Percentiles rank a stretch among this genome's conserved stretches.
Conservation (phyloP, 1,140 invertebrate genomes). For the Euwallacea similis region DNA sequence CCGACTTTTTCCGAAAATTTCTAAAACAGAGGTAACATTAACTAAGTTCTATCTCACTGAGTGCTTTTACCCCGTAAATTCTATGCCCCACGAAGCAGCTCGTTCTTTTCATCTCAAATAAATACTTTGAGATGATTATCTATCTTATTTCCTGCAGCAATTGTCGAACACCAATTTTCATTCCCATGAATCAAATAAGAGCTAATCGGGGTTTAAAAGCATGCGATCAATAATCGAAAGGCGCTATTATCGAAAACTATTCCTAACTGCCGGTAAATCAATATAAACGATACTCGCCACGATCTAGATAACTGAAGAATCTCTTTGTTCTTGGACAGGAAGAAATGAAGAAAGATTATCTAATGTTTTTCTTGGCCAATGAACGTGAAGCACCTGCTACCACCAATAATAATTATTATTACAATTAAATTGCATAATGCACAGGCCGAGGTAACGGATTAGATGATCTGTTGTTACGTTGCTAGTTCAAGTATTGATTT, state of each 20-base stretch:
- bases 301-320: slow-evolving; percentile 27
- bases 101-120: no score
- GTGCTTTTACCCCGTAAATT: no score
- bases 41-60: no score
- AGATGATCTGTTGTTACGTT: slow-evolving; percentile 23
- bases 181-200: slow-evolving; percentile 7
- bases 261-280: slow-evolving; percentile 12
- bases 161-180: slow-evolving; percentile 1
- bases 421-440: slow-evolving; percentile 35
- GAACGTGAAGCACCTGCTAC: slow-evolving; percentile 17
- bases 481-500: not conserved
- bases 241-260: slow-evolving; percentile 28
- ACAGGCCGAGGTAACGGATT: slow-evolving; percentile 16
- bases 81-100: no score
- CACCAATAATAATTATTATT: slow-evolving; percentile 20
- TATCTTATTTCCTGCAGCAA: slow-evolving; percentile 1
- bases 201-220: slow-evolving; percentile 5
- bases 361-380: slow-evolving; percentile 25
- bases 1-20: no score
- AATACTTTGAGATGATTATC: not conserved
- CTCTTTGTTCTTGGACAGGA: slow-evolving; percentile 19
- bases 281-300: slow-evolving; percentile 18
- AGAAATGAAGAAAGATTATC: slow-evolving; percentile 19
- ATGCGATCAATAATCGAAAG: slow-evolving; percentile 11
- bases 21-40: no score